Conservation (phyloP, 1,140 invertebrate genomes). For the Nylanderia fulva region DNA sequence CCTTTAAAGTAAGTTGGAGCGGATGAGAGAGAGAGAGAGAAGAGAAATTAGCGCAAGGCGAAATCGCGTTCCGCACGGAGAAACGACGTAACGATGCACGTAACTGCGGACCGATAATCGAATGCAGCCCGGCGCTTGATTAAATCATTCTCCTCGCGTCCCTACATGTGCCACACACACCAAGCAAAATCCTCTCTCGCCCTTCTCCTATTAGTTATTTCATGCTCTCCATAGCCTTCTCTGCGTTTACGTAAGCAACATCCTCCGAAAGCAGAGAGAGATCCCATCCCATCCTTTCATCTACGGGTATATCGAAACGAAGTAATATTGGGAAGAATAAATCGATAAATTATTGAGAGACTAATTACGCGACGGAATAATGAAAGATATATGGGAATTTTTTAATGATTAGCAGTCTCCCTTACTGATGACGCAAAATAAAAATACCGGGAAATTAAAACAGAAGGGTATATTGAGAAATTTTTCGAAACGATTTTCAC, state of each 20-base stretch:
- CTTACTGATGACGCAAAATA: not conserved
- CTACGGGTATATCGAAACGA: not conserved
- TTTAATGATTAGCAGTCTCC: not conserved
- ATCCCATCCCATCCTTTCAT: constrained; percentile 12
- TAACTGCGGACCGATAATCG: constrained; percentile 60
- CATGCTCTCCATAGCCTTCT: constrained; percentile 16
- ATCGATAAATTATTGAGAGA: not conserved
- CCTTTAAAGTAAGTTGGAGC: constrained; percentile 6
- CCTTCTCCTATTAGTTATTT: constrained; percentile 47
- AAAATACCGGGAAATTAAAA: constrained; percentile 1
- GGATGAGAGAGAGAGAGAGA: constrained; percentile 20
- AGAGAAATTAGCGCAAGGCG: constrained; percentile 46
- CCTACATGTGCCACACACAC: not conserved
- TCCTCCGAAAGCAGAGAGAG: too few relatives aligned
- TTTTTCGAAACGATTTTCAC: too few relatives aligned
- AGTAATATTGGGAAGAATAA: too few relatives aligned
- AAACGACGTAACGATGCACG: constrained; percentile 60
- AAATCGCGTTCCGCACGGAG: constrained; percentile 39
- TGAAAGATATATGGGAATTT: not conserved
- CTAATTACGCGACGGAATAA: not conserved
- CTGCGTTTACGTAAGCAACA: not conserved
- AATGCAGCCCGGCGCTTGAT: constrained; percentile 57
- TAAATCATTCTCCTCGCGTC: constrained; percentile 56
- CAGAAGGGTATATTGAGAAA: too few relatives aligned
- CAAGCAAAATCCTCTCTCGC: not conserved